Conservation (phyloP, 2,888 invertebrate genomes). For the Diplazon laetatorius region DNA sequence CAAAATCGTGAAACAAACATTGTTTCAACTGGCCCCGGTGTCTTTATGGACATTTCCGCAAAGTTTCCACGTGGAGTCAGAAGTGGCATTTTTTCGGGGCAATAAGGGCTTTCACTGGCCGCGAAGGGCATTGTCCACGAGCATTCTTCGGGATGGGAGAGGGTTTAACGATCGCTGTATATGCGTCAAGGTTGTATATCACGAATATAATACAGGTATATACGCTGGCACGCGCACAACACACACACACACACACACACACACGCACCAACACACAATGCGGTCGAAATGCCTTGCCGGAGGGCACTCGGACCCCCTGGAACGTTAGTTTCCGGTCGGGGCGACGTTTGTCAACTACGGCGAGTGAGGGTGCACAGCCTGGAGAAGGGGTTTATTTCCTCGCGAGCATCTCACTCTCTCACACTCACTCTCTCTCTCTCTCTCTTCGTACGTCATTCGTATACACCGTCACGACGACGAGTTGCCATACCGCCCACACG, state of each 20-base stretch:
- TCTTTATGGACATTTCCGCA: no score
- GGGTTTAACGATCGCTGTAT: constrained; percentile 28
- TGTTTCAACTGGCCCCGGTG: neutral
- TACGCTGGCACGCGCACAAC: no score
- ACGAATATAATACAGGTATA: constrained; percentile 4
- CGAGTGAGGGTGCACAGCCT: constrained; percentile 5
- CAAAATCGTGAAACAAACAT: neutral
- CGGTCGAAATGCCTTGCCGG: constrained; percentile 47
- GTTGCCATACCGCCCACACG: constrained; percentile 48
- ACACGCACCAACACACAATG: no score
- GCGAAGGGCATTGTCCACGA: constrained; percentile 8
- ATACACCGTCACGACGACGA: constrained; percentile 10
- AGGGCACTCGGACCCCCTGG: constrained; percentile 53
- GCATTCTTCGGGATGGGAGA: constrained; percentile 7
- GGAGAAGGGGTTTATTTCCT: constrained; percentile 55
- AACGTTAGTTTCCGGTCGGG: constrained; percentile 62
- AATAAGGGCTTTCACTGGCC: constrained; percentile 12
- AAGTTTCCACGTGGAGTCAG: neutral
- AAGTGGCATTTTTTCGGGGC: constrained; percentile 22
- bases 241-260: no score
- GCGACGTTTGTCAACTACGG: constrained; percentile 60
- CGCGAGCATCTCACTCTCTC: constrained; percentile 46
- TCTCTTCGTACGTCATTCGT: neutral
- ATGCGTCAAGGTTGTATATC: neutral
- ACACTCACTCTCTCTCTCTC: neutral